Percentiles rank a stretch among this genome's conserved stretches.
Conservation (phyloP, 30 jellyfish, hydroid and myxozoan genomes). For the Aurelia coerulea region DNA sequence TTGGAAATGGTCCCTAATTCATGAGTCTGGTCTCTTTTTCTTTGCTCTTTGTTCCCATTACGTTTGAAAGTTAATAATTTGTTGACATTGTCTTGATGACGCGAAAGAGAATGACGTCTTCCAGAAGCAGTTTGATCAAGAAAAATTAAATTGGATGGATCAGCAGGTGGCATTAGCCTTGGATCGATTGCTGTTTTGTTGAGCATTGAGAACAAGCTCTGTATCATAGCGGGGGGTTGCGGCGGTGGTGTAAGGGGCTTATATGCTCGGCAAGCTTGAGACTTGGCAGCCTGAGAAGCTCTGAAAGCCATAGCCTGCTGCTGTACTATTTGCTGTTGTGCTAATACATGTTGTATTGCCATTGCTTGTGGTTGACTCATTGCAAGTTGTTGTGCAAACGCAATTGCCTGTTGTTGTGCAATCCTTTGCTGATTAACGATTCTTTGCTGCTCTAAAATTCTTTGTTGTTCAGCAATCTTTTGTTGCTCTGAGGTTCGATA, state of each 20-base stretch:
- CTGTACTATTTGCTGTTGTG: not conserved
- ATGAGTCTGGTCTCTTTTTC: not conserved
- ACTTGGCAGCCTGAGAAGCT: too few species aligned
- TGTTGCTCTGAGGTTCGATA: too few species aligned
- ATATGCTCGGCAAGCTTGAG: too few species aligned
- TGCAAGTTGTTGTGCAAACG: conserved; percentile 7
- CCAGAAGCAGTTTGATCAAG: not conserved
- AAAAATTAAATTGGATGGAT: not conserved
- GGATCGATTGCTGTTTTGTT: not conserved
- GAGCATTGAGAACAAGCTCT: conserved; percentile 5
- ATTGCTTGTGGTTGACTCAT: conserved; percentile 4
- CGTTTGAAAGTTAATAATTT: not conserved
- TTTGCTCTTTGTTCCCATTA: not conserved
- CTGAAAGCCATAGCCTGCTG: not conserved
- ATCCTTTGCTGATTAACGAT: too few species aligned
- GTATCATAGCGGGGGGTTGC: not conserved
- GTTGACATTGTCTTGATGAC: not conserved
- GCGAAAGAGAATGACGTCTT: not conserved
- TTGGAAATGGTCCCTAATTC: not conserved
- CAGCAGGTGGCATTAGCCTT: not conserved
- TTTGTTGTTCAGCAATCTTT: too few species aligned
- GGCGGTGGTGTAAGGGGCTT: too few species aligned
- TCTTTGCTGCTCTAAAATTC: too few species aligned
- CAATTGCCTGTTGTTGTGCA: too few species aligned
- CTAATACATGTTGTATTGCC: conserved; percentile 4